These are phyloP conservation scores for Acanthis flammea DNA, from an alignment of 2,797 vertebrate species.

Conservation along the genomic window DNA sequence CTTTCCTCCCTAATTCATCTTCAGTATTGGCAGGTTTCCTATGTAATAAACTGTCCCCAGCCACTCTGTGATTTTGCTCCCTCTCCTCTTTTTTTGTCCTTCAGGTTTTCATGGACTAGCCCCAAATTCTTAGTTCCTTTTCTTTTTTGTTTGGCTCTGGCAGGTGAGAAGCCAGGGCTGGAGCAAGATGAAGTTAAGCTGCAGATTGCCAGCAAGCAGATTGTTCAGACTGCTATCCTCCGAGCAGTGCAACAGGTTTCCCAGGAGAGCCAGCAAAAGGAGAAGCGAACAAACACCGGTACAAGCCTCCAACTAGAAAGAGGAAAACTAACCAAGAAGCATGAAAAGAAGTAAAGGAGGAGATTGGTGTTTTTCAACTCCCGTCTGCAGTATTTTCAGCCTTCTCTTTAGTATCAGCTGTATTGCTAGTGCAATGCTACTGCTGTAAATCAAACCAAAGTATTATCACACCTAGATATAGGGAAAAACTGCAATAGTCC, in stretches of 20 bases:
- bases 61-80: neutral
- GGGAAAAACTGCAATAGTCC: constrained; percentile 38
- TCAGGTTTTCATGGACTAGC: neutral
- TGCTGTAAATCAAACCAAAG: constrained; percentile 67
- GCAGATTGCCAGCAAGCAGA: constrained; percentile 79
- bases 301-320: constrained; percentile 47
- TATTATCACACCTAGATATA: constrained; percentile 52
- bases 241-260: constrained; percentile 78
- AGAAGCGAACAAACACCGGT: neutral
- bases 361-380: fast-evolving
- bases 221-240: constrained; percentile 78
- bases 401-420: constrained; percentile 62
- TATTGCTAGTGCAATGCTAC: constrained; percentile 46
- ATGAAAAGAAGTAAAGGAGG: constrained; percentile 72
- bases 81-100: neutral
- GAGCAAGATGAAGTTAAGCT: constrained; percentile 77
- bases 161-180: constrained; percentile 74
- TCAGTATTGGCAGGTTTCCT: neutral
- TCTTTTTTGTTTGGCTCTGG: neutral
- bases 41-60: neutral
- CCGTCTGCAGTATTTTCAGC: constrained; percentile 11
- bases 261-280: constrained; percentile 68
- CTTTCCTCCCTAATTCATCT: neutral
- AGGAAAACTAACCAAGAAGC: constrained; percentile 68
- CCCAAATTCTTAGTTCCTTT: neutral